These are phyloP conservation scores for Apteryx mantelli DNA, from an alignment of 2,113 vertebrate species.

Conservation along the genomic window DNA sequence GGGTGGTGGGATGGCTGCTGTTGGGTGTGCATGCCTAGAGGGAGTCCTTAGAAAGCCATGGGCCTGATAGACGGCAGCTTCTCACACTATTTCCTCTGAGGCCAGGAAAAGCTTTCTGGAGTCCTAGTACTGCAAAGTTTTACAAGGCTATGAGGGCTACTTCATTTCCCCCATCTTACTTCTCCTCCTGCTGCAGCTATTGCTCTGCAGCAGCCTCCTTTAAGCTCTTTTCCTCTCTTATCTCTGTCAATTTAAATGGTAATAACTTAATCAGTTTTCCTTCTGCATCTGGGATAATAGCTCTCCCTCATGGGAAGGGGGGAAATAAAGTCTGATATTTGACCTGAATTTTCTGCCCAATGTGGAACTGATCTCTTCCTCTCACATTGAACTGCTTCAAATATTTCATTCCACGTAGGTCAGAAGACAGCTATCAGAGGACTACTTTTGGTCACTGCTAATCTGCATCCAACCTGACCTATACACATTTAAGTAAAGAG, in stretches of 20 bases:
- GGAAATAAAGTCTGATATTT: neutral
- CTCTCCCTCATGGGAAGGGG: neutral
- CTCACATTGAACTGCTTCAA: neutral
- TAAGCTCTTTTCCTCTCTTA: neutral
- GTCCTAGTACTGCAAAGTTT: neutral
- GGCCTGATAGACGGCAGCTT: fast-evolving
- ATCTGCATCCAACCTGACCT: neutral
- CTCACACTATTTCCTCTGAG: neutral
- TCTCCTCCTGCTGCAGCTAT: neutral
- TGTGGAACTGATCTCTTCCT: neutral
- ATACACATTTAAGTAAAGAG: neutral
- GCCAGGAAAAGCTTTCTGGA: neutral
- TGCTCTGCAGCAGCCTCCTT: neutral
- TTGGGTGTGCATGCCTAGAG: neutral
- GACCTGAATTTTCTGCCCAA: conserved; percentile 5
- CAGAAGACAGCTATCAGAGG: neutral
- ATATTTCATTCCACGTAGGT: neutral
- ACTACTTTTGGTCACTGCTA: neutral
- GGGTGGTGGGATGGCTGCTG: neutral
- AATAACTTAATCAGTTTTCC: conserved; percentile 28
- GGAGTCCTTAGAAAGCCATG: neutral
- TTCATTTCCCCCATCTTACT: neutral
- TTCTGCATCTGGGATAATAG: neutral
- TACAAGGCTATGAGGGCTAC: neutral
- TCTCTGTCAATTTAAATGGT: neutral